phyloP scores from a whole-genome alignment of 2,797 vertebrate species.

The Micropoecilia bifurca region DNA sequence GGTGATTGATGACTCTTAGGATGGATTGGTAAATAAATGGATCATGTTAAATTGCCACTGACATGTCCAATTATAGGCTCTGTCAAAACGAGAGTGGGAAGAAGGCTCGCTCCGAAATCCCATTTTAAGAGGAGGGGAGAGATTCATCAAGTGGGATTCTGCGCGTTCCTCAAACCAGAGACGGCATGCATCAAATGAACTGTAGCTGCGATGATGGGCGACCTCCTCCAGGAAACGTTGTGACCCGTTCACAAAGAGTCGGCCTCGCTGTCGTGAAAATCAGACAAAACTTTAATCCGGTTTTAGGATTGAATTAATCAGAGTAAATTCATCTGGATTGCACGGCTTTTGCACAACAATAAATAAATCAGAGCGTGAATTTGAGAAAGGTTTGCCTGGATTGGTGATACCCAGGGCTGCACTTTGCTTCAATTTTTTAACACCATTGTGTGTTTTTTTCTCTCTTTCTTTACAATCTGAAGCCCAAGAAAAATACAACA shows the following conservation, averaged over 20 bases:
- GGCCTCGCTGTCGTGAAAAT: conserved; percentile 9
- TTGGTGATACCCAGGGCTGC: not conserved
- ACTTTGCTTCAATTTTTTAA: not conserved
- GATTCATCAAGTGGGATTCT: conserved; percentile 75
- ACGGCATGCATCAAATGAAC: conserved; percentile 63
- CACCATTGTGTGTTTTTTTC: too few relatives aligned
- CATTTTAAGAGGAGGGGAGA: conserved; percentile 68
- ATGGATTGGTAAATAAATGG: conserved; percentile 83
- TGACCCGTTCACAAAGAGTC: conserved; percentile 12
- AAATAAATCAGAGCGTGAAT: conserved; percentile 7
- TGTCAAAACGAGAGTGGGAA: conserved; percentile 74
- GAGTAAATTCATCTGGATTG: not conserved
- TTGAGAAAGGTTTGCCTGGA: conserved; percentile 6
- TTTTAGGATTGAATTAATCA: not conserved
- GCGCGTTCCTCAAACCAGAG: conserved; percentile 38
- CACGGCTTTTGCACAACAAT: conserved; percentile 7
- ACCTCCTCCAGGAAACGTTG: conserved; percentile 30
- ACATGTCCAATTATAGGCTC: conserved; percentile 83
- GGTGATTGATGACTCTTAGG: conserved; percentile 77
- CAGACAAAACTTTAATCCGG: not conserved
- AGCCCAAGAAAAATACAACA: not conserved
- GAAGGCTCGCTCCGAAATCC: conserved; percentile 70
- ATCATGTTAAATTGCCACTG: conserved; percentile 83
- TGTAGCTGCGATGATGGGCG: conserved; percentile 33
- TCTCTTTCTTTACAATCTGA: not conserved